Evolutionary conservation across 2,888 invertebrate genomes (phyloP).

Genomic region (Lypha dubia): DNA sequence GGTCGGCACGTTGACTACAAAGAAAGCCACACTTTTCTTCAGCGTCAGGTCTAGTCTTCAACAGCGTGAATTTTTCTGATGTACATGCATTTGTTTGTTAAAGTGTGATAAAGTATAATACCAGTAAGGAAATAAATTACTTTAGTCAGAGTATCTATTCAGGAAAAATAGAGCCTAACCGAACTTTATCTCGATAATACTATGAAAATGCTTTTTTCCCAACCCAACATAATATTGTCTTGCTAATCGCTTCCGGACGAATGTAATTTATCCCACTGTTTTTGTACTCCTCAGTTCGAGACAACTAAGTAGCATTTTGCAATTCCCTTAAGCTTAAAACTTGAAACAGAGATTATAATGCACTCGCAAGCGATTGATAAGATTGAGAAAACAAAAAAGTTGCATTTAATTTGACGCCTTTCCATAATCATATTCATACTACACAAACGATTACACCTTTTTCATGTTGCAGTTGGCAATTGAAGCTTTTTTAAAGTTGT

Average conservation of each 20-base stretch:
- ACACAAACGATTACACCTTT: constrained; percentile 49
- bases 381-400: constrained; percentile 65
- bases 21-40: no score
- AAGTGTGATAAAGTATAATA: no score
- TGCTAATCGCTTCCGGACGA: not conserved
- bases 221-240: not conserved
- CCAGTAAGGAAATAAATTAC: no score
- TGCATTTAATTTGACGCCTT: constrained; percentile 17
- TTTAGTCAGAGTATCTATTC: no score
- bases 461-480: constrained; percentile 25
- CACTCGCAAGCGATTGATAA: constrained; percentile 55
- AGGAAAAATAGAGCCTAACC: no score
- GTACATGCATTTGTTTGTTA: no score
- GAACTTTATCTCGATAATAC: no score
- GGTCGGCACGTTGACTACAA: no score
- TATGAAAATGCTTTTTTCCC: not conserved
- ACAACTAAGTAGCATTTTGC: constrained; percentile 5
- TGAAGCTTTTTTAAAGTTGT: constrained; percentile 55
- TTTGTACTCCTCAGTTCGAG: not conserved
- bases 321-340: constrained; percentile 18
- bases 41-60: no score
- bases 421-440: not conserved
- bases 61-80: no score
- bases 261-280: not conserved
- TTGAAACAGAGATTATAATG: not conserved